Evolutionary conservation across 2,888 invertebrate species (phyloP).

Genomic region (Onchidella celtica): DNA sequence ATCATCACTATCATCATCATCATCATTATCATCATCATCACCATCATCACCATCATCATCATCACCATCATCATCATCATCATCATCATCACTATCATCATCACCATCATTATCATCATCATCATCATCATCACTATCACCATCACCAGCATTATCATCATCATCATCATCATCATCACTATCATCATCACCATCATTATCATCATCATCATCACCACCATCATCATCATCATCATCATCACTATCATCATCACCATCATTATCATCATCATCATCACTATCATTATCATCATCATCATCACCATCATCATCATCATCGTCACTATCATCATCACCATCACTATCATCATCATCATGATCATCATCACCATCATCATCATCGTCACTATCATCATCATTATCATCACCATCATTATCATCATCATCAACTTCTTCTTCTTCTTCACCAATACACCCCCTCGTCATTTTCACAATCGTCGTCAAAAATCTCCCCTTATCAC

Average conservation of each 20-base stretch:
- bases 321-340: background rate
- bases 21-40: conserved; percentile 7
- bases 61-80: background rate
- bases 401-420: conserved; percentile 3
- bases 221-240: background rate
- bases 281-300: conserved; percentile 39
- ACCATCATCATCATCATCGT: conserved; percentile 35
- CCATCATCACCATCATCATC: background rate
- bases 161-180: background rate
- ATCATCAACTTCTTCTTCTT: background rate
- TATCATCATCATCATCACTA: conserved; percentile 21
- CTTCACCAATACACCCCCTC: background rate
- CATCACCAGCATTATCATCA: too few relatives aligned
- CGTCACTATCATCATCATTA: background rate
- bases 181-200: too few relatives aligned
- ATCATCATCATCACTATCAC: background rate
- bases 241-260: background rate
- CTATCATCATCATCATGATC: background rate
- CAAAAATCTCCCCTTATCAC: background rate
- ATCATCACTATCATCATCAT: conserved; percentile 28
- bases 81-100: too few relatives aligned
- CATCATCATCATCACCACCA: background rate
- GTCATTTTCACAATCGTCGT: conserved; percentile 17
- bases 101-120: too few relatives aligned
- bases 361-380: background rate